A percentile compares a stretch with the other conserved stretches of the same genome.
These are phyloP conservation scores for Corvus moneduloides DNA, from an alignment of 2,113 vertebrate genomes.

Conservation along the genomic window DNA sequence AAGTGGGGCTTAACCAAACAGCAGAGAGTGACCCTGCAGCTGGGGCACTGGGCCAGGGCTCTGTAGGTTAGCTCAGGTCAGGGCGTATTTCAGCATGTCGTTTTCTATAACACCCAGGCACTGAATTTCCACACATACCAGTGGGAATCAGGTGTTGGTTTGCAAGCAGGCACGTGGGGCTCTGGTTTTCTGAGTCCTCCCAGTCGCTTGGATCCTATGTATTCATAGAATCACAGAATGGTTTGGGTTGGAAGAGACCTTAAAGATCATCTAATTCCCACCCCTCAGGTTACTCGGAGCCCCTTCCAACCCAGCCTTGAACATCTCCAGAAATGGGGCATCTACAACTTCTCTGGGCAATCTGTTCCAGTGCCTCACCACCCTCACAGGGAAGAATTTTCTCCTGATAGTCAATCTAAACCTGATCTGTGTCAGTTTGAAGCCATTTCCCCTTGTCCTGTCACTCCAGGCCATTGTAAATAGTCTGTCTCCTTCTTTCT, in stretches of 20 bases:
- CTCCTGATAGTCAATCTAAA: not conserved
- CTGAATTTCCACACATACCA: not conserved
- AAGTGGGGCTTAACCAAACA: not conserved
- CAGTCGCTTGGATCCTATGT: not conserved
- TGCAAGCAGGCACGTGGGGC: not conserved
- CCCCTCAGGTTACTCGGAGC: not conserved
- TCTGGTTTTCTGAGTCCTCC: not conserved
- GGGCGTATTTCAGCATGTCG: fast-evolving
- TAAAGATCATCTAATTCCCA: not conserved
- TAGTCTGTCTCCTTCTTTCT: not conserved
- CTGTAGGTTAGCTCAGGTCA: not conserved
- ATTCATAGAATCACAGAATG: not conserved
- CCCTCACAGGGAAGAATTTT: not conserved
- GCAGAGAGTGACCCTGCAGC: not conserved
- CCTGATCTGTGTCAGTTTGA: not conserved
- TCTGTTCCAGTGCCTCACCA: not conserved
- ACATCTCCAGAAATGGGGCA: not conserved
- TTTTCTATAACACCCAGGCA: not conserved
- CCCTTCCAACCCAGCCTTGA: not conserved
- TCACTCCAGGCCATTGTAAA: not conserved
- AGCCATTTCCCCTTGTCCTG: not conserved
- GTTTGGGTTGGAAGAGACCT: not conserved
- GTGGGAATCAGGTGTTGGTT: not conserved
- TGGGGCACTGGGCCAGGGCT: not conserved
- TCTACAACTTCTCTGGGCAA: not conserved